phyloP scores from a whole-genome alignment of 2,113 vertebrate species.

The Esox niger region DNA sequence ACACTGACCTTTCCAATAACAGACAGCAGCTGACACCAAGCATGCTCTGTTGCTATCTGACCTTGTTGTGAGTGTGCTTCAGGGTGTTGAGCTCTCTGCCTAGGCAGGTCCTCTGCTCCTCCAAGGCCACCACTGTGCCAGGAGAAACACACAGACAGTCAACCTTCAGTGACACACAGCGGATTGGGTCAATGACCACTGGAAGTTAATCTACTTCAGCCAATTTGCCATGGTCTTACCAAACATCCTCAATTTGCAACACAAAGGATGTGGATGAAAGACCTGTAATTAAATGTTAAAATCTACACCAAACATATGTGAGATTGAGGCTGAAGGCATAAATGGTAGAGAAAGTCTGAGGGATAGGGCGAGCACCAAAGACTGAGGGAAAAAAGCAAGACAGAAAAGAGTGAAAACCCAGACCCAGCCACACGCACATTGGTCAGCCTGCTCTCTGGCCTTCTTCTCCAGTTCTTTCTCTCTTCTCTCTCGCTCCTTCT shows the following conservation, averaged over 20 bases:
- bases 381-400: too few species aligned
- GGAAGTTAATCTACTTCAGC: too few species aligned
- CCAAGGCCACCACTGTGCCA: slow-evolving; percentile 68
- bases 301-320: too few species aligned
- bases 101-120: slow-evolving; percentile 69
- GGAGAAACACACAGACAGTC: neutral
- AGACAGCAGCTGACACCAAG: neutral
- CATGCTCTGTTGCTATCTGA: slow-evolving; percentile 36
- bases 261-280: too few species aligned
- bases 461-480: slow-evolving; percentile 72
- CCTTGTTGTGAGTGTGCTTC: slow-evolving; percentile 71
- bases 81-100: slow-evolving; percentile 66
- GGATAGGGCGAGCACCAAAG: too few species aligned
- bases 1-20: too few species aligned
- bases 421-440: slow-evolving; percentile 55
- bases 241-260: slow-evolving; percentile 1
- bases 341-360: too few species aligned
- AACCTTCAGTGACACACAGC: neutral
- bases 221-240: neutral
- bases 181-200: too few species aligned
- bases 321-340: too few species aligned
- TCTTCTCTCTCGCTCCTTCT: slow-evolving; percentile 68
- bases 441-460: slow-evolving; percentile 75
- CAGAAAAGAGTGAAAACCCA: too few species aligned
- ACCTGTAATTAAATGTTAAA: too few species aligned